Conservation (phyloP, 2,888 invertebrate species). For the Copidosoma aretas region DNA sequence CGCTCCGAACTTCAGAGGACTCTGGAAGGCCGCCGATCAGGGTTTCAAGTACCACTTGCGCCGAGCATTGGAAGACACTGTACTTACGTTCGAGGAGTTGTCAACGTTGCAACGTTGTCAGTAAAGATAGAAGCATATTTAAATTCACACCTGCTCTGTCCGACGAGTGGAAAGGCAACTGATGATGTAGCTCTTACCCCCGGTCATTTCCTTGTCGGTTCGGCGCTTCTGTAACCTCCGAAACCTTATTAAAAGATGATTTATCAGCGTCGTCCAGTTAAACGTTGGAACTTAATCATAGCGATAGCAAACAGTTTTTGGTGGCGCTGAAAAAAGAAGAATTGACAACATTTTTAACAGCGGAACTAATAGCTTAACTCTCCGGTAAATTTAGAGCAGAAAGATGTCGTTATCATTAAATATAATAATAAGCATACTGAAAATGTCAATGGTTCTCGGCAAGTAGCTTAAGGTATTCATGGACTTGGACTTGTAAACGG, state of each 20-base stretch:
- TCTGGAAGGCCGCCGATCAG: background rate
- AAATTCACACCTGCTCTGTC: conserved; percentile 9
- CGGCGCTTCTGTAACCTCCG: background rate
- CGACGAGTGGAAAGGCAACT: background rate
- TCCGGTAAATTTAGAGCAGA: background rate
- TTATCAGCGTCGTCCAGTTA: background rate
- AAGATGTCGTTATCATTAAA: background rate
- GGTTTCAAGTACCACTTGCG: background rate
- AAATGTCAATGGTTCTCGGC: no score
- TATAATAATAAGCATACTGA: no score
- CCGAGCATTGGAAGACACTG: background rate
- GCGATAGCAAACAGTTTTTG: background rate
- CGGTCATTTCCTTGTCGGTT: conserved; percentile 7
- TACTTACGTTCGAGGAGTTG: conserved; percentile 4
- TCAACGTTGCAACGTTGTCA: background rate
- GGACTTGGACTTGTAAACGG: no score
- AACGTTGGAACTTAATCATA: background rate
- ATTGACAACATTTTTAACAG: background rate
- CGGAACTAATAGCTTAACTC: background rate
- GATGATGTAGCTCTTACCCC: conserved; percentile 5
- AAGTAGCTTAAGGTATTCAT: no score
- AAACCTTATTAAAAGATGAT: no score
- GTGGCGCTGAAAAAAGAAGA: background rate
- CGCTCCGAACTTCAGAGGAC: background rate
- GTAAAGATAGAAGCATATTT: conserved; percentile 13